Evolutionary conservation across 1,140 invertebrate genomes (phyloP), one percentile per base, ranked within the genome.

Genomic region (Magallana ariakensis): DNA sequence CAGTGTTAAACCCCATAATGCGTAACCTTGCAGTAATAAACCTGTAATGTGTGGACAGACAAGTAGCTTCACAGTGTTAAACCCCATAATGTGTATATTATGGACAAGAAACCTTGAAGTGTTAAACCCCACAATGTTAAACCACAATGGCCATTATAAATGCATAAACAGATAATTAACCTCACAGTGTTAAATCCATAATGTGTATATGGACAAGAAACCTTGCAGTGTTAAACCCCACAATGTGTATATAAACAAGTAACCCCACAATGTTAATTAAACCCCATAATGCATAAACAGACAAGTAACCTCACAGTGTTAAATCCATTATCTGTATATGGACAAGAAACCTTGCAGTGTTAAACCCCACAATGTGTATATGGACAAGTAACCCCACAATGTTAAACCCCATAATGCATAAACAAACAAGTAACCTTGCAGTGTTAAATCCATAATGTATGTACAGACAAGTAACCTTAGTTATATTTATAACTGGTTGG

Each of bases 1-100:
- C 58, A 15, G 58, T 60, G 58, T 60, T 60, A 60, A 60, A 60
- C 58, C 58, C 58, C 58, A 60, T 60, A 60, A 60, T 60, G 58
- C 58, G 15, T 60, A 60, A 60, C 58, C 58, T 60, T n/a, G 58
- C 58, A 60, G 13, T 60, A 13, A 60, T 60, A 60, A 60, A 16
- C 58, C 15, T 60, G 15, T 60, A 60, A 60, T 15, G 58, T 60
- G 58, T 60, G 58, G 13, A 60, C 58, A 16, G 15, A 16, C 11
- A 15, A 15, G 58, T 60, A 60, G 58, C 58, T 60, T 60, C 58
- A 60, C 15, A 60, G 15, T 60, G 58, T 60, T 60, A 60, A 60
- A 60, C 58, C 58, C 11, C 58, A 60, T 60, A 60, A 60, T 60
- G 3, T 46, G 33, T 46, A 46, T 2, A 46, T n/a, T n/a, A n/a